These are phyloP conservation scores for Morpho achilles DNA, from an alignment of 2,888 invertebrate genomes.

Conservation along the genomic window DNA sequence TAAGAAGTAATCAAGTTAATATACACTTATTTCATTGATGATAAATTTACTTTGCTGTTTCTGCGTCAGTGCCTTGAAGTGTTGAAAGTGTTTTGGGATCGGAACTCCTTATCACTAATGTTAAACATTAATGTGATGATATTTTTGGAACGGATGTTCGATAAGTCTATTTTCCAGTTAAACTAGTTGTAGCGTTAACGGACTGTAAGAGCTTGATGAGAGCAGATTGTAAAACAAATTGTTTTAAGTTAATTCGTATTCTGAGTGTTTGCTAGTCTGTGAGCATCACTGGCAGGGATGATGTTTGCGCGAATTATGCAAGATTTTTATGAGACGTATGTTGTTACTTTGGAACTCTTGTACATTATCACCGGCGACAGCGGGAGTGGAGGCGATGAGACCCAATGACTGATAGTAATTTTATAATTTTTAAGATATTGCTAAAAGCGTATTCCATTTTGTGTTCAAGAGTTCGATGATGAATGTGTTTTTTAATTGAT, in stretches of 20 bases:
- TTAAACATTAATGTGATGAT: conserved; percentile 33
- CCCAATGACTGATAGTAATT: conserved; percentile 13
- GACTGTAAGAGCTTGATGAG: conserved; percentile 27
- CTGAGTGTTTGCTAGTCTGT: conserved; percentile 75
- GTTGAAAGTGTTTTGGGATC: conserved; percentile 34
- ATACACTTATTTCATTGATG: neutral
- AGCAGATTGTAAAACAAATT: conserved; percentile 23
- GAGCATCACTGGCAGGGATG: conserved; percentile 76
- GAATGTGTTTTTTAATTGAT: conserved; percentile 33
- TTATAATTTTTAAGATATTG: conserved; percentile 16
- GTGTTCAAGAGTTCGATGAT: conserved; percentile 35
- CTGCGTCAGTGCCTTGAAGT: conserved; percentile 47
- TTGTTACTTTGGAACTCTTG: conserved; percentile 27
- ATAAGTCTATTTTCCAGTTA: conserved; percentile 19
- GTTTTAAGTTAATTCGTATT: conserved; percentile 32
- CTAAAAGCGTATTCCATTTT: conserved; percentile 22
- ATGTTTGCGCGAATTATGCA: conserved; percentile 78
- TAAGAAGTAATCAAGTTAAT: neutral
- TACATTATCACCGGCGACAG: conserved; percentile 13
- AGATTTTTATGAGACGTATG: conserved; percentile 62
- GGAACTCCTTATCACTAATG: conserved; percentile 29
- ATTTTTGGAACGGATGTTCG: conserved; percentile 30
- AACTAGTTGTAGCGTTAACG: conserved; percentile 19
- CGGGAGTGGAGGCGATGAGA: conserved; percentile 5
- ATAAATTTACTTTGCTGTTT: neutral